Conservation (phyloP, 1,140 invertebrate species). For the Microplitis mediator region DNA sequence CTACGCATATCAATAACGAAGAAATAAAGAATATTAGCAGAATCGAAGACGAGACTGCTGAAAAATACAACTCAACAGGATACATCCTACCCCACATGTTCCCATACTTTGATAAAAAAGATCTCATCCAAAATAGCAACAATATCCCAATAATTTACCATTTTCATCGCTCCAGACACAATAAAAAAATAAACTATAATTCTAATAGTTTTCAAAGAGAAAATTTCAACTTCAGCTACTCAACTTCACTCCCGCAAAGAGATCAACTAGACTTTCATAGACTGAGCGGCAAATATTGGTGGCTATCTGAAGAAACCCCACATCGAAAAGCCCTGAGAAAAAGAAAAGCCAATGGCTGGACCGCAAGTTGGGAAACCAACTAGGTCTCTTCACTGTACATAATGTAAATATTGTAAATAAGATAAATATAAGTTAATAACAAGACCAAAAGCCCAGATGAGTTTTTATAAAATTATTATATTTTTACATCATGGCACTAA, state of each 20-base stretch:
- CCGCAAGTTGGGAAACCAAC: not conserved
- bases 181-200: not conserved
- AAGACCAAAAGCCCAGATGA: too few relatives aligned
- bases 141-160: constrained; percentile 18
- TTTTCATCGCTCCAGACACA: not conserved
- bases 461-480: too few relatives aligned
- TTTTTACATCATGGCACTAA: too few relatives aligned
- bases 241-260: not conserved
- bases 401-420: too few relatives aligned
- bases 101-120: not conserved
- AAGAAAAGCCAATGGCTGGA: not conserved
- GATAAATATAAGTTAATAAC: too few relatives aligned
- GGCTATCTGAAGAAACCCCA: not conserved
- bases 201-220: too few relatives aligned
- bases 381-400: too few relatives aligned
- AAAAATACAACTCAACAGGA: not conserved
- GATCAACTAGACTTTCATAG: not conserved
- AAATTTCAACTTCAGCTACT: not conserved
- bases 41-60: not conserved
- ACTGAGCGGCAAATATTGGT: not conserved
- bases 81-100: constrained; percentile 9
- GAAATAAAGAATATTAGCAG: not conserved
- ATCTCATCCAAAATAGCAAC: constrained; percentile 5
- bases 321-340: not conserved
- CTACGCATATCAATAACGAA: too few relatives aligned